Base-by-base conservation (phyloP, 1,140 invertebrate genomes). In the Bursaphelenchus mucronatus region DNA sequence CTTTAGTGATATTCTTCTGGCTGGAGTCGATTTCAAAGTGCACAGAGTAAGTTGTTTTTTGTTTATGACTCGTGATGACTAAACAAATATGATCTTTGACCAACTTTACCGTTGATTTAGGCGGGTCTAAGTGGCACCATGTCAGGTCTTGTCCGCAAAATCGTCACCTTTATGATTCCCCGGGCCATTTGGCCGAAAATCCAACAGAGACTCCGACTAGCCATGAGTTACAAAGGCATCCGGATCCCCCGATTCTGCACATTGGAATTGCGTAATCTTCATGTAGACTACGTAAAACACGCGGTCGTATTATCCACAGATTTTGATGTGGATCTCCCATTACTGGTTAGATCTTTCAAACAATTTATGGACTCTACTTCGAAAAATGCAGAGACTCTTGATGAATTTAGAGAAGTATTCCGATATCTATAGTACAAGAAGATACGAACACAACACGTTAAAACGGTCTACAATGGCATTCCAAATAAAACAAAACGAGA, bases 111-210 rank as follows among this genome's bases (percentile, higher is more conserved):
- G 13, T 59, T 13, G n/a, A 61, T 69, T 8, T 30, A 73, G 54
- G 74, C 59, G 7, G 73, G 71, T 17, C 50, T 73, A 53, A 49
- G 45, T 40, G 71, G 71, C 0, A 30, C 76, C 9, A 55, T 73
- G 56, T 53, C 71, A 2, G 63, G 68, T 30, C 69, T 68, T 3
- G 71, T 76, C 8, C 61, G 68, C 10, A 73, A 73, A 56, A 30
- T 73, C 30, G 15, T 73, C 5, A 56, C 43, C 39, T 63, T 63
- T 9, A 63, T 63, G 30, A 53, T 73, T 21, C 71, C 71, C 10
- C 68, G 74, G 19, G 74, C 71, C 21, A 73, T 73, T 43, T 73
- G 71, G 71, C 71, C 71, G 9, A 76, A 76, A 62, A 76, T 73
- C 15, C 71, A 73, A 51, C 74, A 73, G 47, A 43, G 74, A 10